phyloP scores from a whole-genome alignment of 2,888 invertebrate species.

The Azorinus chamasolen region DNA sequence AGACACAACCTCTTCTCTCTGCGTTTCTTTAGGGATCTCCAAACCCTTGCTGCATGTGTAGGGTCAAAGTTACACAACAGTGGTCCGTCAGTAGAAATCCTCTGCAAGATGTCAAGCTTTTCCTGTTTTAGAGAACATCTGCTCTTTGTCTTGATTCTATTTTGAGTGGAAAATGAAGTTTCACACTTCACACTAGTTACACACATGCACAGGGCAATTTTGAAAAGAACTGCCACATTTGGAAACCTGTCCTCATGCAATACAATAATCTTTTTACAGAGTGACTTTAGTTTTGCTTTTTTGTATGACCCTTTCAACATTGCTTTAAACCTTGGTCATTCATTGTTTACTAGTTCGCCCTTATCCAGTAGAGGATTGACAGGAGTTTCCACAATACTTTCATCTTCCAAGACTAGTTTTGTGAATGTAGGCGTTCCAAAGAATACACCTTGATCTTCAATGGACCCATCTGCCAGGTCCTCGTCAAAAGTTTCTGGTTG shows the following conservation, averaged over 20 bases:
- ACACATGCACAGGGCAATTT: constrained; percentile 9
- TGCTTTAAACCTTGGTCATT: neutral
- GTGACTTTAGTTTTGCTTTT: neutral
- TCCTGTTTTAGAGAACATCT: constrained; percentile 5
- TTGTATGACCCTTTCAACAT: neutral
- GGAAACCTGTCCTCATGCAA: neutral
- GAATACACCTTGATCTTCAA: neutral
- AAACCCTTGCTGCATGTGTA: neutral
- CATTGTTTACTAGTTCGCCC: neutral
- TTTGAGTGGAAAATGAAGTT: constrained; percentile 8
- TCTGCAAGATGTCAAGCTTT: constrained; percentile 3
- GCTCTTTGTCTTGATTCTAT: constrained; percentile 2
- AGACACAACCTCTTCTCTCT: too few species aligned
- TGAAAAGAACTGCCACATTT: neutral
- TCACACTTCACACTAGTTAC: constrained; percentile 14
- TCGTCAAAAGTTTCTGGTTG: neutral
- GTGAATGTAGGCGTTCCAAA: neutral
- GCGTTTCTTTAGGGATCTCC: too few species aligned
- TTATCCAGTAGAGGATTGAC: neutral
- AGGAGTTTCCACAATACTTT: constrained; percentile 3
- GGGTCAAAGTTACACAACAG: neutral
- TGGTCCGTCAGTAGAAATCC: constrained; percentile 5
- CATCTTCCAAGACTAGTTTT: neutral
- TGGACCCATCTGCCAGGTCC: neutral
- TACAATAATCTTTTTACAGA: constrained; percentile 1